Percentiles rank a stretch among this genome's conserved stretches.
Conservation (phyloP, 2,797 vertebrate genomes). For the Hydrocynus forskahlii region DNA sequence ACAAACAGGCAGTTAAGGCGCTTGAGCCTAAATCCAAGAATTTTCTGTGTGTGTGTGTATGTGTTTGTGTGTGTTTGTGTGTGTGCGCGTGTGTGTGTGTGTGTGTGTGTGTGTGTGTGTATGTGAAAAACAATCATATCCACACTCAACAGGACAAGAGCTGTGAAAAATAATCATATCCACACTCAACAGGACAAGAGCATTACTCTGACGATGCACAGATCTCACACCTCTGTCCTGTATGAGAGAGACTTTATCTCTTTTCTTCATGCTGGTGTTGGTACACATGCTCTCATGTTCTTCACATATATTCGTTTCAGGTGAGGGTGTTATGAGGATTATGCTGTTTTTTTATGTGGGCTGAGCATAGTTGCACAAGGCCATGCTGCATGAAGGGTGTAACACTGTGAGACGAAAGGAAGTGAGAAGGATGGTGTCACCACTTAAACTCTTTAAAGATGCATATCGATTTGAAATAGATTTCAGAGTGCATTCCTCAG, state of each 20-base stretch:
- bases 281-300: neutral
- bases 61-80: neutral
- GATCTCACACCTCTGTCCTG: neutral
- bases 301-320: too few relatives aligned
- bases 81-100: neutral
- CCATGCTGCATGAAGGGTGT: neutral
- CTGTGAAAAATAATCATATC: neutral
- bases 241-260: neutral
- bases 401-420: neutral
- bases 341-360: neutral
- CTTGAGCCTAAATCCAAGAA: slow-evolving; percentile 12
- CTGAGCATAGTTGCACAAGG: neutral
- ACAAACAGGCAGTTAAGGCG: slow-evolving; percentile 25
- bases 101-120: neutral
- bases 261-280: slow-evolving; percentile 9
- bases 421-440: neutral
- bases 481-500: too few relatives aligned
- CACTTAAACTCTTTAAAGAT: neutral
- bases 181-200: neutral
- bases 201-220: neutral
- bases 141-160: neutral
- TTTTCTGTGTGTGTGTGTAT: slow-evolving; percentile 6
- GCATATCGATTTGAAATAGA: too few relatives aligned
- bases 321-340: neutral
- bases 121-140: neutral